Percentiles rank a stretch among this genome's conserved stretches.
Conservation (phyloP, 2,113 vertebrate species). For the Pterophyllum scalare region DNA sequence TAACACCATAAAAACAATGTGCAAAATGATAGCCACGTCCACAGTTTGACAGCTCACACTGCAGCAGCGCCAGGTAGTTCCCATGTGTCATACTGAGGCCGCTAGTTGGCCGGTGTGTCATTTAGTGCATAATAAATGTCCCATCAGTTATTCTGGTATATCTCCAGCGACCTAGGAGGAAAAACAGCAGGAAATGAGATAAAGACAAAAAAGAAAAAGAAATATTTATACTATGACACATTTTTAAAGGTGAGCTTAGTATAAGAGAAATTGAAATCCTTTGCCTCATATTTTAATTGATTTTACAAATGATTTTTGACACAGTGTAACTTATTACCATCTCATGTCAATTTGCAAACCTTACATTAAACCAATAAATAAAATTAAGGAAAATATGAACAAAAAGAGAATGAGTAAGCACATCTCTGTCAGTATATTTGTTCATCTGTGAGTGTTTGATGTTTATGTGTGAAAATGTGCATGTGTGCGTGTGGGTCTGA, state of each 20-base stretch:
- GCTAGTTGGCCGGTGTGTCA: conserved; percentile 55
- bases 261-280: neutral
- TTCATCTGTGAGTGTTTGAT: neutral
- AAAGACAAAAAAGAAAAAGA: neutral
- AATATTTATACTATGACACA: neutral
- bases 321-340: neutral
- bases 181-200: conserved; percentile 19
- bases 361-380: neutral
- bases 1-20: conserved; percentile 79
- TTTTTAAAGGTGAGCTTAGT: neutral
- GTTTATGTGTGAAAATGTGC: conserved; percentile 21
- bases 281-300: neutral
- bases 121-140: conserved; percentile 82
- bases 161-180: conserved; percentile 44
- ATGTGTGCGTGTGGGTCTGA: conserved; percentile 30
- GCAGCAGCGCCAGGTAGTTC: conserved; percentile 63
- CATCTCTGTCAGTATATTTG: neutral
- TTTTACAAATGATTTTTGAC: neutral
- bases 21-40: conserved; percentile 83
- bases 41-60: conserved; percentile 70
- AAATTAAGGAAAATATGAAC: neutral
- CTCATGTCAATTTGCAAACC: neutral
- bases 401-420: neutral
- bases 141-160: conserved; percentile 43
- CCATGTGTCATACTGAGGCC: conserved; percentile 52